Percentiles rank a stretch among this genome's conserved stretches.
These are phyloP conservation scores for Brachyptera risi DNA, from an alignment of 2,888 invertebrate species.

Conservation along the genomic window DNA sequence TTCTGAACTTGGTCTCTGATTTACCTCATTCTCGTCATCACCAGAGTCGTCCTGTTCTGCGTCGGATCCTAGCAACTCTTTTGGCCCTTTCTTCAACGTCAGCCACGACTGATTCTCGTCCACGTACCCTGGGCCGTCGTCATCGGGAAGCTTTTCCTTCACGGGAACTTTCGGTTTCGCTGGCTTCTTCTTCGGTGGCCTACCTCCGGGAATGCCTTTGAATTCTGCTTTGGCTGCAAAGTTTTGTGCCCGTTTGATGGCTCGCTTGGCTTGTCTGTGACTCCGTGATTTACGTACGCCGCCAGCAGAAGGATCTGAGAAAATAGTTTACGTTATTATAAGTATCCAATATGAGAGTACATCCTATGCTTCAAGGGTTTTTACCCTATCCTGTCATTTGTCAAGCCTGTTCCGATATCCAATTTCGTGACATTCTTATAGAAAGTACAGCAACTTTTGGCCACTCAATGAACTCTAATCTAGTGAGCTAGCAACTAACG, in stretches of 20 bases:
- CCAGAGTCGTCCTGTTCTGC: conserved; percentile 37
- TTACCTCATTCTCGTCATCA: conserved; percentile 41
- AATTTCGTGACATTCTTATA: no score
- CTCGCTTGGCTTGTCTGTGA: conserved; percentile 66
- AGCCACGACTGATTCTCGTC: conserved; percentile 33
- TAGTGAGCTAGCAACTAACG: no score
- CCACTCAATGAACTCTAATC: no score
- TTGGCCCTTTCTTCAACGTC: conserved; percentile 37
- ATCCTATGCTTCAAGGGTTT: no score
- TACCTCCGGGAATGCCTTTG: conserved; percentile 42
- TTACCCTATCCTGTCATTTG: no score
- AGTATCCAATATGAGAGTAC: no score
- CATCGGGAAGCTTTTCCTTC: background rate
- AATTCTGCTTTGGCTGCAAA: conserved; percentile 9
- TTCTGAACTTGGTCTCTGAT: no score
- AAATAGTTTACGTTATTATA: no score
- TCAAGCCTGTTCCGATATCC: no score
- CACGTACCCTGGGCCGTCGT: conserved; percentile 14
- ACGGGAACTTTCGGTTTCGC: conserved; percentile 43
- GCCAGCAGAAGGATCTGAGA: background rate
- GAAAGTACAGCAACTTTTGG: no score
- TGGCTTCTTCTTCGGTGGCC: conserved; percentile 38
- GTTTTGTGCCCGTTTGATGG: conserved; percentile 56
- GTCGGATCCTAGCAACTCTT: conserved; percentile 33
- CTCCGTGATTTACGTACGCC: conserved; percentile 46